phyloP scores from a whole-genome alignment of 1,140 invertebrate genomes.

The Macrocentrus cingulum region DNA sequence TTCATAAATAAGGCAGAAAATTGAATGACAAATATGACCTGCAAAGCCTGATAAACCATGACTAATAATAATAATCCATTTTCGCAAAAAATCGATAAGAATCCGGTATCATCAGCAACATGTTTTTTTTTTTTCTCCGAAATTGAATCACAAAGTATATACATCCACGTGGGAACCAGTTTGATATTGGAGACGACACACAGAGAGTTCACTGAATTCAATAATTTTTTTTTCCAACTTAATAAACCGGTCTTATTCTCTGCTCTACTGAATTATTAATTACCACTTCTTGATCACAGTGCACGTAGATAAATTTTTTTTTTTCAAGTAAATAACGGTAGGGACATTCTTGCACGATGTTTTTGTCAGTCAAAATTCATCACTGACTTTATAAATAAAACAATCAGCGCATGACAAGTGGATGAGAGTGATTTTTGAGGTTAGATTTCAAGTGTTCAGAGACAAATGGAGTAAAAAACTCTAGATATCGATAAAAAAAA shows the following conservation, averaged over 20 bases:
- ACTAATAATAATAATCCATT: too few species aligned
- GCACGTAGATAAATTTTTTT: neutral
- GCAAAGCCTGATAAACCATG: too few species aligned
- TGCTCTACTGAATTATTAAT: slow-evolving; percentile 18
- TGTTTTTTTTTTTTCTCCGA: slow-evolving; percentile 3
- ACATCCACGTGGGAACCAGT: slow-evolving; percentile 2
- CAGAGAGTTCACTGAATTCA: neutral
- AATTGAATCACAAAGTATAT: slow-evolving; percentile 12
- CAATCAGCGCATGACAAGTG: neutral
- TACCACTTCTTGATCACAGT: slow-evolving; percentile 1
- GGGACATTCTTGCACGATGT: slow-evolving; percentile 2
- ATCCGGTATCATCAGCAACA: too few species aligned
- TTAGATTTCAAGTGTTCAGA: neutral
- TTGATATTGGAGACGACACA: neutral
- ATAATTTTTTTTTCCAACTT: slow-evolving; percentile 4
- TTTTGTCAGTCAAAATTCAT: neutral
- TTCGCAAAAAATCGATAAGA: too few species aligned
- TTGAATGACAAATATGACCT: too few species aligned
- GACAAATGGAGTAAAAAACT: neutral
- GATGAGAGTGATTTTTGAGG: neutral
- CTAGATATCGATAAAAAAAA: neutral
- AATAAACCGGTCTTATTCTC: slow-evolving; percentile 1
- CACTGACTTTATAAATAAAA: neutral
- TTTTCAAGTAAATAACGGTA: slow-evolving; percentile 16
- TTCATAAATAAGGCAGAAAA: too few species aligned